Percentiles rank a stretch among this genome's conserved stretches.
Conservation (phyloP, 2,113 vertebrate species). For the Pholis gunnellus region DNA sequence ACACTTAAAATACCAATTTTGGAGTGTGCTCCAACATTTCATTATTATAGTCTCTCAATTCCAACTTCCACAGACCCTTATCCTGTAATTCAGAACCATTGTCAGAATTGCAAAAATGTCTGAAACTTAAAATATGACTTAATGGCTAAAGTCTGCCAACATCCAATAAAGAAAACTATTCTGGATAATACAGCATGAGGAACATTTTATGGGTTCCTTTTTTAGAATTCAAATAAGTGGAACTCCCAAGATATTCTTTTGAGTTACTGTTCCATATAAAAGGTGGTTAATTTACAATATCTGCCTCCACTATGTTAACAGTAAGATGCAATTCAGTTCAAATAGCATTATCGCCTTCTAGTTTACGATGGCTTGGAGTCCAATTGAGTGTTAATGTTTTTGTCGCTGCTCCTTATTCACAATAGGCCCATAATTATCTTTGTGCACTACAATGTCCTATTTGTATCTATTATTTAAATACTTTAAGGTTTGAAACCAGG, state of each 20-base stretch:
- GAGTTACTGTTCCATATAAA: conserved; percentile 25
- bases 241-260: conserved; percentile 8
- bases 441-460: not conserved
- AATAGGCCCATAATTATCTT: not conserved
- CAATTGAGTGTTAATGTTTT: not conserved
- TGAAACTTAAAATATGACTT: conserved; percentile 48
- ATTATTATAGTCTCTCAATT: conserved; percentile 47
- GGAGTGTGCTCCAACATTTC: conserved; percentile 46
- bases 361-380: not conserved
- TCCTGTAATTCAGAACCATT: conserved; percentile 47
- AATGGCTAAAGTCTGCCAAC: conserved; percentile 53
- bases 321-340: not conserved
- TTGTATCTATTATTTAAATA: not conserved
- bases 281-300: conserved; percentile 3
- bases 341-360: not conserved
- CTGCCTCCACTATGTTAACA: not conserved
- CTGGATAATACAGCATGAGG: conserved; percentile 22
- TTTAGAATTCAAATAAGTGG: conserved; percentile 33
- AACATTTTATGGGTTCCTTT: conserved; percentile 44
- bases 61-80: conserved; percentile 33
- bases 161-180: conserved; percentile 44
- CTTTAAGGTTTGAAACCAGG: not conserved
- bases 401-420: not conserved
- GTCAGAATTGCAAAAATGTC: conserved; percentile 55
- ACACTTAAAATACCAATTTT: conserved; percentile 50